A percentile compares a stretch with the other conserved stretches of the same genome.
Evolutionary conservation across 2,888 invertebrate genomes (phyloP).

Genomic region (Agapetus fuscipes): DNA sequence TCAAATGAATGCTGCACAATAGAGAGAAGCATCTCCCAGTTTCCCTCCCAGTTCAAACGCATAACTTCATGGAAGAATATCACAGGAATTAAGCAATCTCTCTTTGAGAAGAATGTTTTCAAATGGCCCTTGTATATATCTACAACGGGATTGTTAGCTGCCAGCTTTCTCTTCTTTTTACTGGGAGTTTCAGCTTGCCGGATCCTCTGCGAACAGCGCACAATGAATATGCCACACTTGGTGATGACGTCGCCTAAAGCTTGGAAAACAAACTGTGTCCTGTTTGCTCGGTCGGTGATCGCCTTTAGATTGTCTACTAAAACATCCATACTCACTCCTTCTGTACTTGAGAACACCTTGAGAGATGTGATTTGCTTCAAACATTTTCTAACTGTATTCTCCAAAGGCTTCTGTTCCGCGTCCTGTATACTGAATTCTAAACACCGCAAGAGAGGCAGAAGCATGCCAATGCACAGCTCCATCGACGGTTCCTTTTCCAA

Average conservation of each 20-base stretch:
- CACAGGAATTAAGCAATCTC: slow-evolving; percentile 54
- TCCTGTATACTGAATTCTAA: slow-evolving; percentile 62
- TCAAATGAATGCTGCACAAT: slow-evolving; percentile 53
- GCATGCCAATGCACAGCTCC: slow-evolving; percentile 57
- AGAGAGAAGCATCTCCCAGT: slow-evolving; percentile 47
- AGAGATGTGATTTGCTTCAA: slow-evolving; percentile 50
- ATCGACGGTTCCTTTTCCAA: slow-evolving; percentile 59
- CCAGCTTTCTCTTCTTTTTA: slow-evolving; percentile 29
- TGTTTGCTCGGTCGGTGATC: slow-evolving; percentile 52
- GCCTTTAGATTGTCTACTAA: slow-evolving; percentile 47
- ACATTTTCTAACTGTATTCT: slow-evolving; percentile 50
- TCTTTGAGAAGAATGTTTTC: slow-evolving; percentile 50
- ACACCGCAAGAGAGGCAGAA: slow-evolving; percentile 56
- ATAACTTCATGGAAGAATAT: slow-evolving; percentile 56
- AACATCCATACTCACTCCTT: slow-evolving; percentile 44
- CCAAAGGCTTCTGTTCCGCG: slow-evolving; percentile 55
- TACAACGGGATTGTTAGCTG: slow-evolving; percentile 30
- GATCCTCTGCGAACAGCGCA: slow-evolving; percentile 50
- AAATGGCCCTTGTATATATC: slow-evolving; percentile 45
- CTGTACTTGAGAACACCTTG: slow-evolving; percentile 49
- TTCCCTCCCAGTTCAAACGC: slow-evolving; percentile 56
- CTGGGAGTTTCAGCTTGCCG: slow-evolving; percentile 29
- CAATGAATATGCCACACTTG: slow-evolving; percentile 53
- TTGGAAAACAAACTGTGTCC: slow-evolving; percentile 53
- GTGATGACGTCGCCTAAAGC: slow-evolving; percentile 57